Conservation (phyloP, 2,113 vertebrate genomes). For the Cinclus cinclus region DNA sequence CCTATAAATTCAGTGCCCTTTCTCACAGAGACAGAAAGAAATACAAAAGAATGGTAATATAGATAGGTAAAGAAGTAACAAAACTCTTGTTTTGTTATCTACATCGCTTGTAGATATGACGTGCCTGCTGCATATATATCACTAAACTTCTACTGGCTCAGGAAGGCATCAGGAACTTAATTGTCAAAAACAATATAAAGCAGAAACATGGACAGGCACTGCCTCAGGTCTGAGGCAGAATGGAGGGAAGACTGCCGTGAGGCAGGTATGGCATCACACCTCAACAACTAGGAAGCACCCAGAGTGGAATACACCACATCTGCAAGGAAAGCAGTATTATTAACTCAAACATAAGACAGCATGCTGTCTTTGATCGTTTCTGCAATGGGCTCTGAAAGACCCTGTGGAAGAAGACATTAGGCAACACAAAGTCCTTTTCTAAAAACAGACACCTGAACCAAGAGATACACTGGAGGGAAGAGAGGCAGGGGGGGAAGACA, state of each 20-base stretch:
- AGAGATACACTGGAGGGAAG: background rate
- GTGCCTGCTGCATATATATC: background rate
- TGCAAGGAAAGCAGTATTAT: background rate
- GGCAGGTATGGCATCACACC: background rate
- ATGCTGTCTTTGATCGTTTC: background rate
- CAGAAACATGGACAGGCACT: background rate
- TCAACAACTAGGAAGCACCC: background rate
- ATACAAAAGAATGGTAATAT: background rate
- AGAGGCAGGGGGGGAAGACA: too few species aligned
- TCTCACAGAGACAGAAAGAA: background rate
- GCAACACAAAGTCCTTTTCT: background rate
- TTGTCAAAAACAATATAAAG: background rate
- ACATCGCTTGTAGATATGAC: background rate
- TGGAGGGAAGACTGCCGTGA: background rate
- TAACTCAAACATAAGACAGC: rapidly evolving
- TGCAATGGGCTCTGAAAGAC: background rate
- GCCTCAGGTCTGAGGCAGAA: background rate
- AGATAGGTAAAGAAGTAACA: background rate
- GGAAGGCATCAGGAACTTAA: background rate
- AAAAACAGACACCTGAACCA: background rate
- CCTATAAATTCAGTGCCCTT: background rate
- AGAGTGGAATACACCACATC: background rate
- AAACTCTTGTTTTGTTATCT: background rate
- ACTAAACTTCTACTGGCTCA: background rate
- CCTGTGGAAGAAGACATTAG: background rate